Evolutionary conservation across 1,140 invertebrate genomes (phyloP), one percentile per base, ranked within the genome.

Genomic region (Drosophila sechellia): DNA sequence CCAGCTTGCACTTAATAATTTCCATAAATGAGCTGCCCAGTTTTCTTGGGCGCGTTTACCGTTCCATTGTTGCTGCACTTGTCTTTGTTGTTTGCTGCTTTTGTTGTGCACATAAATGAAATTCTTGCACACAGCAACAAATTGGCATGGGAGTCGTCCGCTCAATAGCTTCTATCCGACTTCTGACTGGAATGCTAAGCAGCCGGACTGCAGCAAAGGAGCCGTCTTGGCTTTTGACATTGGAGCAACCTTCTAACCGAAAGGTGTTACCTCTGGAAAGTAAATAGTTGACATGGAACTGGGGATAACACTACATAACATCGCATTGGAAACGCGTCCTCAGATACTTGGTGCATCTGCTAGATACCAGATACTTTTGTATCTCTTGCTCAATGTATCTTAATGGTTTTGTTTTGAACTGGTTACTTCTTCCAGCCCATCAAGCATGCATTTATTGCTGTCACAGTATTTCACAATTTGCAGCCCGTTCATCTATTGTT

Each of bases 141-240:
- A 80, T 77, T 69, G 59, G 45, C 55, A 55, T 77, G 54, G 34
- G 52, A 48, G 49, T 60, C 48, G 48, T 34, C 5, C n/a, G 25
- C 25, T 48, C 49, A 20, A 49, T 55, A 54, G 50, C 22, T 52
- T 15, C 12, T 27, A 46, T 66, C 59, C 57, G 71, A 59, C 43
- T 48, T 61, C 66, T 80, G 81, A 77, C 53, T 48, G 56, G 81
- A 86, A 86, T 85, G 74, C 57, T 74, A 80, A 85, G 48, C 56
- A 79, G 17, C 43, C 12, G 10, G 20, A 80, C 13, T 20, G 31
- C 17, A 20, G 31, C 31, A 31, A 10, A 69, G 66, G 63, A 69
- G 66, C 40, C 68, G 52, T 56, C 50, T 42, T 34, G 37, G 42
- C 42, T 11, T 17, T 43, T 61, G 60, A 25, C 39, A 59, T 17